phyloP scores from a whole-genome alignment of 2,888 invertebrate genomes.

The Sphaerophoria taeniata region DNA sequence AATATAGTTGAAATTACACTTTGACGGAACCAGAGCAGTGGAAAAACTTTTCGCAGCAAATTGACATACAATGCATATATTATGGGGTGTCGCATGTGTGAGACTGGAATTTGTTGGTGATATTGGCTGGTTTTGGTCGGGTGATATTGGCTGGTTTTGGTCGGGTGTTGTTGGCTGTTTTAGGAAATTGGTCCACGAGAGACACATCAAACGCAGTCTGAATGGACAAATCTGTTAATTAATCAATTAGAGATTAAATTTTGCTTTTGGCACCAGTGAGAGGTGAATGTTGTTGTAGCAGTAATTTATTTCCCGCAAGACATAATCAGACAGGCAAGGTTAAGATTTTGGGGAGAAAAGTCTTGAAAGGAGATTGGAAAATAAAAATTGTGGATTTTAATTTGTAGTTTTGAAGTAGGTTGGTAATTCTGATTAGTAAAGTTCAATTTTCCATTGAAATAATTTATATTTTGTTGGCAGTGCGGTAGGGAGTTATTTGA shows the following conservation, averaged over 20 bases:
- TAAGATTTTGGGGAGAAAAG: conserved; percentile 54
- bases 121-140: conserved; percentile 44
- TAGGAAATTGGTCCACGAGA: conserved; percentile 42
- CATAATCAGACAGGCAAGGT: conserved; percentile 64
- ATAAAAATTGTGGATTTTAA: not conserved
- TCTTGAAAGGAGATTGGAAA: conserved; percentile 23
- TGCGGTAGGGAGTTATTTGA: not conserved
- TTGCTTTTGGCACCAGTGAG: conserved; percentile 19
- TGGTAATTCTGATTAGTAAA: conserved; percentile 9
- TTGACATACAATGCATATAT: conserved; percentile 50
- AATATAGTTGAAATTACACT: not conserved
- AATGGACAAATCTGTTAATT: conserved; percentile 68
- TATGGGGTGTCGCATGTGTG: not conserved
- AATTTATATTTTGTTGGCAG: too few relatives aligned
- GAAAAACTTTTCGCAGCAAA: conserved; percentile 25
- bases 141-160: conserved; percentile 38
- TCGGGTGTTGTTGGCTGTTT: conserved; percentile 35
- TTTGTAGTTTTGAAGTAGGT: conserved; percentile 25
- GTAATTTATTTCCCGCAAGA: conserved; percentile 27
- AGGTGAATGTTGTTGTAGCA: conserved; percentile 34
- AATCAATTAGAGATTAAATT: conserved; percentile 62
- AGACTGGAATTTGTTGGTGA: conserved; percentile 5
- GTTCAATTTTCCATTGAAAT: conserved; percentile 5
- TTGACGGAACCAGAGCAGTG: conserved; percentile 58
- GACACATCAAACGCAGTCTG: conserved; percentile 41